These are phyloP conservation scores for Xerus inauris DNA, from an alignment of 2,113 vertebrate genomes.

Conservation along the genomic window DNA sequence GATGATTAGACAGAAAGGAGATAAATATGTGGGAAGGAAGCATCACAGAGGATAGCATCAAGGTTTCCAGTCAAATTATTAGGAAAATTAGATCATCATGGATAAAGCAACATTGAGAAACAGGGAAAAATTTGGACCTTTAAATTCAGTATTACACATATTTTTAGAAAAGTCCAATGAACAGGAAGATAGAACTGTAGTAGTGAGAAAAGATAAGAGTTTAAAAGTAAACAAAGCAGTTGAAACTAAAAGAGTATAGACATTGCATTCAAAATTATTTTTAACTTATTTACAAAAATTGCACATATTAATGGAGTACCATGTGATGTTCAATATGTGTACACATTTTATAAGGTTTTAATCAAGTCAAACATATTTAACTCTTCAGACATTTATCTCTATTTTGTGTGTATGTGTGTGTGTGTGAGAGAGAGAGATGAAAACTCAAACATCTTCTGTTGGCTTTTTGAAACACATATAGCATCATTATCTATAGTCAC, in stretches of 20 bases:
- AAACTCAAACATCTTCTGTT: background rate
- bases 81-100: background rate
- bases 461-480: background rate
- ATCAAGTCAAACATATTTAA: background rate
- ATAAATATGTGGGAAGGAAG: background rate
- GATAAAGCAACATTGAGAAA: background rate
- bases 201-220: background rate
- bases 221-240: background rate
- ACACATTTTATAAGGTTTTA: background rate
- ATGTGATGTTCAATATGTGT: background rate
- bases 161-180: background rate
- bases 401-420: background rate
- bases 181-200: background rate
- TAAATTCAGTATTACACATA: background rate
- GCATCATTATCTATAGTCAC: background rate
- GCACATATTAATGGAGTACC: background rate
- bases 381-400: background rate
- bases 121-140: background rate
- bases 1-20: fast-evolving
- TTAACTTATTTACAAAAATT: background rate
- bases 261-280: background rate
- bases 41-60: background rate
- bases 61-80: background rate
- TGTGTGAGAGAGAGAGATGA: too few relatives aligned
- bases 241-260: background rate